phyloP scores from a whole-genome alignment of 35 echinoderm and acorn worm species.

The Diadema setosum region DNA sequence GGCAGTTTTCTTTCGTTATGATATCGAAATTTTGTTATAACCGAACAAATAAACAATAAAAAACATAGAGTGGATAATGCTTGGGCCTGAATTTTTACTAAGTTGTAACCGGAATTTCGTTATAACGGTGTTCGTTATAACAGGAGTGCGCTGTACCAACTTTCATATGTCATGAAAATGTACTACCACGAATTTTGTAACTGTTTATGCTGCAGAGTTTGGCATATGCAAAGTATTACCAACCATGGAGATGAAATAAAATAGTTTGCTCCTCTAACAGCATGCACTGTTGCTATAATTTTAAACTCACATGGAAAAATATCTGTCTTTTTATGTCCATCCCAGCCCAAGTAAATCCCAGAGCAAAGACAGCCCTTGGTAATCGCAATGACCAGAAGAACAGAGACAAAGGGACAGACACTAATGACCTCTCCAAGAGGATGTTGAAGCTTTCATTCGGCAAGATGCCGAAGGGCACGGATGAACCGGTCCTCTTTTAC shows the following conservation, averaged over 20 bases:
- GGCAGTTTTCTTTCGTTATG: too few species aligned
- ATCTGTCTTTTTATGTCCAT: not conserved
- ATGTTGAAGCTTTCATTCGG: constrained; percentile 80
- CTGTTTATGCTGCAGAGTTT: too few species aligned
- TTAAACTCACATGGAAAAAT: too few species aligned
- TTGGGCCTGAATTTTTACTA: too few species aligned
- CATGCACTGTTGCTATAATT: not conserved
- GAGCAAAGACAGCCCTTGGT: constrained; percentile 73
- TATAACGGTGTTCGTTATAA: too few species aligned
- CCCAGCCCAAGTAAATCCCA: constrained; percentile 2
- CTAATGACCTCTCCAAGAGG: constrained; percentile 66
- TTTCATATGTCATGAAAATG: too few species aligned
- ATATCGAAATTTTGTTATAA: too few species aligned
- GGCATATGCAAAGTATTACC: not conserved
- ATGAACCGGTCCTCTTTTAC: constrained; percentile 58
- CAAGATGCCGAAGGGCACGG: constrained; percentile 54
- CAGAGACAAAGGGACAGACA: constrained; percentile 79
- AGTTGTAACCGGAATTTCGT: too few species aligned
- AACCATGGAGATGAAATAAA: not conserved
- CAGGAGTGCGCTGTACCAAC: too few species aligned
- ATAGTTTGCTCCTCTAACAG: not conserved
- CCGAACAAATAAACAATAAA: too few species aligned
- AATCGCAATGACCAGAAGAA: not conserved
- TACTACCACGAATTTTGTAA: too few species aligned
- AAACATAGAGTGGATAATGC: too few species aligned